Evolutionary conservation across 2,797 vertebrate species (phyloP).

Genomic region (Rhynchonycteris naso): DNA sequence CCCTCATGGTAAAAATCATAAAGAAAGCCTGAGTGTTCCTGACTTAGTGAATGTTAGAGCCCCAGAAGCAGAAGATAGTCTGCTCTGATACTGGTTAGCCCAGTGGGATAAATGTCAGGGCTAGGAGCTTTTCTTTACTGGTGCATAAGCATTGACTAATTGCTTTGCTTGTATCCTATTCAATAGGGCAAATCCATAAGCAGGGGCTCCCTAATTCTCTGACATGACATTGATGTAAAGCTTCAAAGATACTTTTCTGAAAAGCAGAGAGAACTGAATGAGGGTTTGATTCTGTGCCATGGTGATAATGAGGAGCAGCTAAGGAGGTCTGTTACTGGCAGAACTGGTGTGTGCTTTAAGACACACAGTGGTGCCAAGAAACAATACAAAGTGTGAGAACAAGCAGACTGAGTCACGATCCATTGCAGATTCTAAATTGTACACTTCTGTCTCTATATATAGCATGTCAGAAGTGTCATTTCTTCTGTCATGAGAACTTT

Average conservation of each 20-base stretch:
- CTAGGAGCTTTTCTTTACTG: background rate
- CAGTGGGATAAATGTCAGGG: background rate
- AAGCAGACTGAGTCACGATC: constrained; percentile 73
- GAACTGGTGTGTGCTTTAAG: constrained; percentile 74
- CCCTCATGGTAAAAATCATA: background rate
- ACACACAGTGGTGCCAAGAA: constrained; percentile 65
- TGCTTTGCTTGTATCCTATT: background rate
- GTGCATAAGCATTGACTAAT: background rate
- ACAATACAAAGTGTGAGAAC: constrained; percentile 71
- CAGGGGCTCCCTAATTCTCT: constrained; percentile 45
- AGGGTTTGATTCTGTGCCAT: constrained; percentile 73
- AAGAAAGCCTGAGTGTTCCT: background rate
- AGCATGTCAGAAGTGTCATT: constrained; percentile 74
- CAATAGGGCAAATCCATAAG: constrained; percentile 27
- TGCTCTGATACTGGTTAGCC: background rate
- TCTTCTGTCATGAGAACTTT: constrained; percentile 71
- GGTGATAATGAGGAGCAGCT: constrained; percentile 71
- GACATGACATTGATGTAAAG: constrained; percentile 59
- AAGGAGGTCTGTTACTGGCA: constrained; percentile 78
- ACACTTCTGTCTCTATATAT: constrained; percentile 73
- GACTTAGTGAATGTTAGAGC: background rate
- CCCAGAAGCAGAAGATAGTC: constrained; percentile 3
- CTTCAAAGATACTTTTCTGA: constrained; percentile 60
- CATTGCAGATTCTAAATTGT: constrained; percentile 59
- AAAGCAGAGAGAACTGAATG: constrained; percentile 56